A percentile compares a stretch with the other conserved stretches of the same genome.
These are phyloP conservation scores for Allochrocebus solatus DNA, from an alignment of 2,797 vertebrate genomes.

Conservation along the genomic window DNA sequence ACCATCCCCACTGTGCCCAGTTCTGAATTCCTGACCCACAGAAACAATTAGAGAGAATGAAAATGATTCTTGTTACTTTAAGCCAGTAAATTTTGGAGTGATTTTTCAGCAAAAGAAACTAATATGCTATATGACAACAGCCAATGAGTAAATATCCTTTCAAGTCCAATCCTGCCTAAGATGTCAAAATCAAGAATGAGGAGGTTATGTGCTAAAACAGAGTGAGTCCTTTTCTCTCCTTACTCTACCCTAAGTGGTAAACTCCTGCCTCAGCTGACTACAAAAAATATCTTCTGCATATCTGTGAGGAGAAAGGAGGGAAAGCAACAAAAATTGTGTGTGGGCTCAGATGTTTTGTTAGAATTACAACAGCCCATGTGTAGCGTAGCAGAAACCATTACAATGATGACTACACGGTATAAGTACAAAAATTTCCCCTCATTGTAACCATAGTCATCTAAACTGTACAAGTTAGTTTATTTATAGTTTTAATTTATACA, in stretches of 20 bases:
- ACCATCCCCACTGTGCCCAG: neutral
- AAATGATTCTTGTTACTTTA: neutral
- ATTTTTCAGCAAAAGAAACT: neutral
- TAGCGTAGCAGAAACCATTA: neutral
- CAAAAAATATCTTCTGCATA: neutral
- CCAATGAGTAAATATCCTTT: neutral
- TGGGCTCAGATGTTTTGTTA: neutral
- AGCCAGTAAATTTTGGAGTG: neutral
- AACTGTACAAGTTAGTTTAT: neutral
- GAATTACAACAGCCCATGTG: neutral
- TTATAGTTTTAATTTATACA: slow-evolving; percentile 11
- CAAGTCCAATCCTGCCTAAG: neutral
- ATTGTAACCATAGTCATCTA: neutral
- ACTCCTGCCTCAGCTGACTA: neutral
- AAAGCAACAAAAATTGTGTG: neutral
- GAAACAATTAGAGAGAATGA: neutral
- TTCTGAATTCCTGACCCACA: neutral
- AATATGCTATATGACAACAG: neutral
- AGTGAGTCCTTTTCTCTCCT: neutral
- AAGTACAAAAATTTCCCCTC: neutral
- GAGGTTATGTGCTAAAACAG: neutral
- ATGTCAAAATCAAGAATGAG: neutral
- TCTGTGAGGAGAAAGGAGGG: neutral
- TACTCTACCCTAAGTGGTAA: neutral
- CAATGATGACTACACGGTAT: neutral